A percentile compares a stretch with the other conserved stretches of the same genome.
These are phyloP conservation scores for Neoaliturus tenellus DNA, from an alignment of 2,888 invertebrate species.

Conservation along the genomic window DNA sequence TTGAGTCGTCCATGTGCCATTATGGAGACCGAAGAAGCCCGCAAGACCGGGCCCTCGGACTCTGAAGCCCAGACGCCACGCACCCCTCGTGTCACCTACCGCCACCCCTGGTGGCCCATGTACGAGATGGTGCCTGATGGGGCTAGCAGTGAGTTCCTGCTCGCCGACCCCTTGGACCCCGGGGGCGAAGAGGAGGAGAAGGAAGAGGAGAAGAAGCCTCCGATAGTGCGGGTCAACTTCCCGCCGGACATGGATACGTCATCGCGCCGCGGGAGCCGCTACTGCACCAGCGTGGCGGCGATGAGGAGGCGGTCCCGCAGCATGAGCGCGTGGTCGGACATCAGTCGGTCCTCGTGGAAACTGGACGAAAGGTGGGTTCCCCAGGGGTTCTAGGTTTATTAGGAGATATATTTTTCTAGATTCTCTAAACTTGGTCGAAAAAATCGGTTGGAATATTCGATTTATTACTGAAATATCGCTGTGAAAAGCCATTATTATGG, in stretches of 20 bases:
- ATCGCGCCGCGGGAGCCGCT: conserved; percentile 72
- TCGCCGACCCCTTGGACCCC: conserved; percentile 62
- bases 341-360: conserved; percentile 89
- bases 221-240: conserved; percentile 64
- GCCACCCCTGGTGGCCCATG: conserved; percentile 60
- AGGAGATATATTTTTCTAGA: too few species aligned
- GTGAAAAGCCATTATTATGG: too few species aligned
- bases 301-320: conserved; percentile 77
- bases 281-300: conserved; percentile 73
- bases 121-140: conserved; percentile 67
- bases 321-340: conserved; percentile 93
- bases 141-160: conserved; percentile 64
- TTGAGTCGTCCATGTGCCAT: not conserved
- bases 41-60: not conserved
- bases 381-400: too few species aligned
- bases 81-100: conserved; percentile 31
- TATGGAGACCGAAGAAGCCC: conserved; percentile 1
- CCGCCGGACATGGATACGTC: conserved; percentile 64
- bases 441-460: too few species aligned
- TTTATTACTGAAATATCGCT: too few species aligned
- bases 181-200: conserved; percentile 72
- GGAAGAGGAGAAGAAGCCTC: conserved; percentile 34
- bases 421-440: too few species aligned
- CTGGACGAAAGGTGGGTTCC: conserved; percentile 83
- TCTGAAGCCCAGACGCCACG: not conserved